Conservation (phyloP, 2,113 vertebrate genomes). For the Plestiodon gilberti region DNA sequence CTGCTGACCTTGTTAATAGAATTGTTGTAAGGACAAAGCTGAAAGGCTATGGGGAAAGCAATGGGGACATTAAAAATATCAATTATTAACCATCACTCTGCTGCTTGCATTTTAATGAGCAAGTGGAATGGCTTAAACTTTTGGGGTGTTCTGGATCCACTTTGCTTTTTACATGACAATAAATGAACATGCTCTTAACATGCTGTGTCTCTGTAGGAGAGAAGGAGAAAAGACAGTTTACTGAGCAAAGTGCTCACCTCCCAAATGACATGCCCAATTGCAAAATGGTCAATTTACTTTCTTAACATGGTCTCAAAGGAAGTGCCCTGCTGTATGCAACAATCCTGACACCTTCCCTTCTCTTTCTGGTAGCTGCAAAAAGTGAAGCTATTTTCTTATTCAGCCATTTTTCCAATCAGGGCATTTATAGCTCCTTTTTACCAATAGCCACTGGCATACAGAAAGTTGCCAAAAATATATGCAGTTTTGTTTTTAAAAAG, state of each 20-base stretch:
- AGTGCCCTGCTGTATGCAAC: not conserved
- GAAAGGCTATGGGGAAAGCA: not conserved
- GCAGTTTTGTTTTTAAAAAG: slow-evolving; percentile 1
- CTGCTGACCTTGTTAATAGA: not conserved
- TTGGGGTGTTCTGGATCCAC: too few species aligned
- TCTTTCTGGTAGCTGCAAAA: slow-evolving; percentile 5
- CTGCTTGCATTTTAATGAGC: not conserved
- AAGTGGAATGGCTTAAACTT: not conserved
- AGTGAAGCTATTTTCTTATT: not conserved
- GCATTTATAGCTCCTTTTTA: not conserved
- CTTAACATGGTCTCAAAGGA: not conserved
- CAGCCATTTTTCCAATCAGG: slow-evolving; percentile 18
- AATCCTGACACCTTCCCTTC: slow-evolving; percentile 13
- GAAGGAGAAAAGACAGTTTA: not conserved
- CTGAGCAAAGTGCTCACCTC: not conserved
- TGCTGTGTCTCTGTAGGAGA: not conserved
- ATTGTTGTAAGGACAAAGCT: not conserved
- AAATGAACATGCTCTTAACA: not conserved
- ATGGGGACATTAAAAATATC: not conserved
- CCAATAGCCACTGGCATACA: slow-evolving; percentile 39
- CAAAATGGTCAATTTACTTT: not conserved
- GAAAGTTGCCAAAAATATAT: slow-evolving; percentile 29
- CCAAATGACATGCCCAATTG: accelerated
- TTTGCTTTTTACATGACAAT: not conserved
- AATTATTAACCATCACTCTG: not conserved